Evolutionary conservation across 1,140 invertebrate genomes (phyloP).

Genomic region (Tachypleus tridentatus): DNA sequence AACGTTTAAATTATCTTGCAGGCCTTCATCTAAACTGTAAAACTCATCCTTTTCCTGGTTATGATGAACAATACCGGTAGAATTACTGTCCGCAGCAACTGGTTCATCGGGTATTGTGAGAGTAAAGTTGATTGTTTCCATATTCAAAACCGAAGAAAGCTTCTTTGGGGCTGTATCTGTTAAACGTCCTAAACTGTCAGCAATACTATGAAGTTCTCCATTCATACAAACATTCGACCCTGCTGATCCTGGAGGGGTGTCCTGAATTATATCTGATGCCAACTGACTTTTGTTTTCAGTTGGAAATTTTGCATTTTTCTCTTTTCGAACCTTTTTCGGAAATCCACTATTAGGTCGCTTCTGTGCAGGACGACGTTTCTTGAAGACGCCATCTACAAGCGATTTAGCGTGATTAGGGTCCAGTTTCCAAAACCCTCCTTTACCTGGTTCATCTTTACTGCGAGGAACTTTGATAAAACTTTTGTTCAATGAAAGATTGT

Average conservation of each 20-base stretch:
- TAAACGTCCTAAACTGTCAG: no score
- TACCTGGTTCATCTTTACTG: constrained; percentile 79
- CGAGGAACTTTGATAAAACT: constrained; percentile 83
- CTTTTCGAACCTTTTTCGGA: constrained; percentile 8
- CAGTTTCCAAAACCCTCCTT: constrained; percentile 85
- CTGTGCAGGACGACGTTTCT: constrained; percentile 34
- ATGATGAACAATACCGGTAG: constrained; percentile 21
- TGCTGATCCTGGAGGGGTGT: constrained; percentile 11
- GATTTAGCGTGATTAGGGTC: constrained; percentile 56
- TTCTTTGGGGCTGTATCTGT: no score
- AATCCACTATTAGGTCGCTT: constrained; percentile 5
- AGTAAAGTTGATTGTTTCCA: no score
- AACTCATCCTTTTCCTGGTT: constrained; percentile 38
- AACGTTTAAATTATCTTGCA: constrained; percentile 32
- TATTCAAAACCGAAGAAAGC: no score
- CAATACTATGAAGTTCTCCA: no score
- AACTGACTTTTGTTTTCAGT: constrained; percentile 11
- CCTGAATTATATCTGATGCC: constrained; percentile 7
- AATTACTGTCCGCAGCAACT: no score
- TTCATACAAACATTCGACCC: no score
- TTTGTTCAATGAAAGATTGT: constrained; percentile 83
- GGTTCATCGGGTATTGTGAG: no score
- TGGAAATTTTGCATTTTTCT: background rate
- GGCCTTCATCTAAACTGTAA: constrained; percentile 31
- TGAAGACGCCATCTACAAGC: constrained; percentile 58